Evolutionary conservation across 2,888 invertebrate species (phyloP).

Genomic region (Octodonta nipae): DNA sequence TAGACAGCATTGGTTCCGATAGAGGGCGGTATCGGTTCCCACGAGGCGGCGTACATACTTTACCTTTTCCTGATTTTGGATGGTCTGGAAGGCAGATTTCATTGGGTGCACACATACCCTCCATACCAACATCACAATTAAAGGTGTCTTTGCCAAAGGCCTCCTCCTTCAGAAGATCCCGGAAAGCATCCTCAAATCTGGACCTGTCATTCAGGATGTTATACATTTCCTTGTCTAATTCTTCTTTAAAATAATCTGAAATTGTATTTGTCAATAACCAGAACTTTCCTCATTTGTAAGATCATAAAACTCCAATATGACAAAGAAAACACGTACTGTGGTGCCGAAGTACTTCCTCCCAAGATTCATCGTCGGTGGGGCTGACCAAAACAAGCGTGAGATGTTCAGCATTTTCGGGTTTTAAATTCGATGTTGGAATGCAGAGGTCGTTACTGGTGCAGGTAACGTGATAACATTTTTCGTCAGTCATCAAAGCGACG

Average conservation of each 20-base stretch:
- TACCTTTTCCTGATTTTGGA: conserved; percentile 41
- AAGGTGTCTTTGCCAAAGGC: conserved; percentile 18
- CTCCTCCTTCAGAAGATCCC: conserved; percentile 37
- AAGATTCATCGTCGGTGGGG: conserved; percentile 46
- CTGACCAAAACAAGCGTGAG: conserved; percentile 66
- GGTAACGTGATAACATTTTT: conserved; percentile 63
- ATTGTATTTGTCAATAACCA: neutral
- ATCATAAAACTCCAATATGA: neutral
- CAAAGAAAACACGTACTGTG: neutral
- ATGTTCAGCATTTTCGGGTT: conserved; percentile 43
- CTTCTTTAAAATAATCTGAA: conserved; percentile 8
- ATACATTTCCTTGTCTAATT: conserved; percentile 17
- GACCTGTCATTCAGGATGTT: conserved; percentile 15
- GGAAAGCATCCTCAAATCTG: conserved; percentile 16
- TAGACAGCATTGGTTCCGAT: too few relatives aligned
- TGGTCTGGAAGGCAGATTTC: conserved; percentile 52
- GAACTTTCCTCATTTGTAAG: too few relatives aligned
- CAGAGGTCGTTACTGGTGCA: conserved; percentile 61
- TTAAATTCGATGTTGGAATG: conserved; percentile 48
- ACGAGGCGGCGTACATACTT: too few relatives aligned
- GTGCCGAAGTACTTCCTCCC: conserved; percentile 26
- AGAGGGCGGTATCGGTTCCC: too few relatives aligned
- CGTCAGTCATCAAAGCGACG: conserved; percentile 63
- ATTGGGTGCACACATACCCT: conserved; percentile 49
- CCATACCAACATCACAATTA: conserved; percentile 46